A percentile compares a stretch with the other conserved stretches of the same genome.
phyloP scores from a whole-genome alignment of 1,140 invertebrate species.

The Macrostomum lignano region DNA sequence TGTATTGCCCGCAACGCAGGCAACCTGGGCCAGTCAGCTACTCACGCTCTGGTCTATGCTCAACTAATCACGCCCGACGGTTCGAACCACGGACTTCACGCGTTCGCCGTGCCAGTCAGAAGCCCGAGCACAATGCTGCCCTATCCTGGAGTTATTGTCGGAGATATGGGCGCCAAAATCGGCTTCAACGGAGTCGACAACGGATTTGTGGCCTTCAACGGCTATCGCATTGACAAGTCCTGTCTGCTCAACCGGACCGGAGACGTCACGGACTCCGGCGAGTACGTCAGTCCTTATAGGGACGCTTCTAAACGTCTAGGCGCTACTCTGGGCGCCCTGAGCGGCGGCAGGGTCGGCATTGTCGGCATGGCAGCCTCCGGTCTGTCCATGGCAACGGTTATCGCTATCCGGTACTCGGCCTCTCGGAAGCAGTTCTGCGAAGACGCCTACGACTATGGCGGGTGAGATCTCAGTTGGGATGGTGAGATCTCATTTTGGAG shows the following conservation, averaged over 20 bases:
- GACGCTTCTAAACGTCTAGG: conserved; percentile 24
- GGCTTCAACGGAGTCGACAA: conserved; percentile 64
- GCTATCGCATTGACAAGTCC: conserved; percentile 49
- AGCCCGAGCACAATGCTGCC: conserved; percentile 42
- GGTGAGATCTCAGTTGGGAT: no score
- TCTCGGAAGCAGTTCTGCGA: conserved; percentile 67
- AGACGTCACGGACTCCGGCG: conserved; percentile 51
- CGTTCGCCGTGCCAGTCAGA: conserved; percentile 50
- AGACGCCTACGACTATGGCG: conserved; percentile 32
- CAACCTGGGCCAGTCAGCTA: conserved; percentile 44
- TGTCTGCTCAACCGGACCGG: conserved; percentile 55
- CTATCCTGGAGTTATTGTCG: conserved; percentile 43
- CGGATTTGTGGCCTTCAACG: conserved; percentile 56
- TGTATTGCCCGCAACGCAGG: no score
- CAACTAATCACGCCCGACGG: conserved; percentile 52
- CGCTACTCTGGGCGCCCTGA: conserved; percentile 43
- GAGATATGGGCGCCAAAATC: conserved; percentile 61
- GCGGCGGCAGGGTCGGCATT: conserved; percentile 43
- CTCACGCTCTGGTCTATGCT: conserved; percentile 57
- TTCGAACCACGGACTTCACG: conserved; percentile 52
- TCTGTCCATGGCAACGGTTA: conserved; percentile 41
- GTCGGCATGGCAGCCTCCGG: conserved; percentile 39
- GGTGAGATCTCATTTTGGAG: no score
- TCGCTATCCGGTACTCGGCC: conserved; percentile 61
- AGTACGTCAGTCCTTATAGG: conserved; percentile 40